These are phyloP conservation scores for Amphiprion percula DNA, from an alignment of 2,113 vertebrate species.

Conservation along the genomic window DNA sequence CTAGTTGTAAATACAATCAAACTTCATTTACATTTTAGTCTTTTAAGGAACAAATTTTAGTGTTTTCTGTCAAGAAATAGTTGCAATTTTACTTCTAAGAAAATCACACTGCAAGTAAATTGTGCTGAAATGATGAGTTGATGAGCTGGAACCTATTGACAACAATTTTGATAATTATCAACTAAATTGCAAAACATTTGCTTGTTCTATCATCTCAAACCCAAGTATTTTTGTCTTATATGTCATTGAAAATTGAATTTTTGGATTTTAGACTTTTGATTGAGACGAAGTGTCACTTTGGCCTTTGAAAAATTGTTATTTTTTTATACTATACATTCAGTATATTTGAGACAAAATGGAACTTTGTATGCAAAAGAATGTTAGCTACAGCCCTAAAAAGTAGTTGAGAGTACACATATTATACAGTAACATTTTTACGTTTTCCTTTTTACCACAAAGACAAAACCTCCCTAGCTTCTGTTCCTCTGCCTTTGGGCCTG, in stretches of 20 bases:
- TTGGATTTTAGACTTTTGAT: background rate
- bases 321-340: no score
- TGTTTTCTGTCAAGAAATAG: background rate
- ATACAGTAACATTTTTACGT: background rate
- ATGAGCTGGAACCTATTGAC: background rate
- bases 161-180: no score
- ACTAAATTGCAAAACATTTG: background rate
- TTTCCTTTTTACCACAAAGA: background rate
- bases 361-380: no score
- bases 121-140: background rate
- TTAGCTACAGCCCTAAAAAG: no score
- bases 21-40: background rate
- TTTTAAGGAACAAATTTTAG: no score
- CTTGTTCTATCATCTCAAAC: background rate
- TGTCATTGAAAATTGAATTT: background rate
- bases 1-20: background rate
- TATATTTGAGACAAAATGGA: background rate
- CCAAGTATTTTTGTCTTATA: no score
- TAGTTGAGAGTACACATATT: no score
- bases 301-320: no score
- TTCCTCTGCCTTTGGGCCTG: constrained; percentile 26
- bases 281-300: no score
- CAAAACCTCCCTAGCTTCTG: background rate
- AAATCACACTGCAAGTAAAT: background rate
- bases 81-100: background rate